A percentile compares a stretch with the other conserved stretches of the same genome.
These are phyloP conservation scores for Channa striata DNA, from an alignment of 2,797 vertebrate genomes.

Conservation along the genomic window DNA sequence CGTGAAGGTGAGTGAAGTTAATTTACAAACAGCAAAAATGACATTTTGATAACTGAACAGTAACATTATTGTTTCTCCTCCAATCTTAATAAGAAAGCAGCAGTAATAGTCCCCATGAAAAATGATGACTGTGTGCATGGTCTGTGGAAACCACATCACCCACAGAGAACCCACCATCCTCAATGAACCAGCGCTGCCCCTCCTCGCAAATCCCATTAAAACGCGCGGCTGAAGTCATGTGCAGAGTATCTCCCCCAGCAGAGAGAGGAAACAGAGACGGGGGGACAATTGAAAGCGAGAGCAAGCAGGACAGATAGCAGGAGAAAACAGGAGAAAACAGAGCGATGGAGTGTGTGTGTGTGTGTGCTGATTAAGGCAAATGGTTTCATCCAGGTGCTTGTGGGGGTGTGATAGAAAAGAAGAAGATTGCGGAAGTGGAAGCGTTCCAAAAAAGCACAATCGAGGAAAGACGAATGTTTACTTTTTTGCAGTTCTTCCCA, in stretches of 20 bases:
- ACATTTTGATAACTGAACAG: no score
- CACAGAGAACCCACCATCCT: not conserved
- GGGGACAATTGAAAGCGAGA: constrained; percentile 21
- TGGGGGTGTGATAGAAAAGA: constrained; percentile 36
- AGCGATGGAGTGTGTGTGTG: constrained; percentile 22
- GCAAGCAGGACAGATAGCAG: constrained; percentile 22
- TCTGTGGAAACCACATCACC: no score
- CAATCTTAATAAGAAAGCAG: not conserved
- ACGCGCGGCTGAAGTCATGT: not conserved
- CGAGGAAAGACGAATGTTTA: constrained; percentile 3
- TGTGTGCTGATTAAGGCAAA: constrained; percentile 46
- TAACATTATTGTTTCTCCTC: not conserved
- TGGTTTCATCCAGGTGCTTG: constrained; percentile 34
- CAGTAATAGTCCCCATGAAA: not conserved
- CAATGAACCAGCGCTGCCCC: not conserved
- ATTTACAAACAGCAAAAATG: not conserved
- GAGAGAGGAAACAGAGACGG: constrained; percentile 5
- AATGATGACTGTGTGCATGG: no score
- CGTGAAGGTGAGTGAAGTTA: not conserved
- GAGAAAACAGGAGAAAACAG: constrained; percentile 1
- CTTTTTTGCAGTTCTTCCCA: not conserved
- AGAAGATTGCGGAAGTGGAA: constrained; percentile 14
- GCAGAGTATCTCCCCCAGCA: constrained; percentile 15
- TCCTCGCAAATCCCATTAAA: not conserved
- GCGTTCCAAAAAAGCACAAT: constrained; percentile 12